These are phyloP conservation scores for Sinelater perroti DNA, from an alignment of 2,888 invertebrate genomes.

Conservation along the genomic window DNA sequence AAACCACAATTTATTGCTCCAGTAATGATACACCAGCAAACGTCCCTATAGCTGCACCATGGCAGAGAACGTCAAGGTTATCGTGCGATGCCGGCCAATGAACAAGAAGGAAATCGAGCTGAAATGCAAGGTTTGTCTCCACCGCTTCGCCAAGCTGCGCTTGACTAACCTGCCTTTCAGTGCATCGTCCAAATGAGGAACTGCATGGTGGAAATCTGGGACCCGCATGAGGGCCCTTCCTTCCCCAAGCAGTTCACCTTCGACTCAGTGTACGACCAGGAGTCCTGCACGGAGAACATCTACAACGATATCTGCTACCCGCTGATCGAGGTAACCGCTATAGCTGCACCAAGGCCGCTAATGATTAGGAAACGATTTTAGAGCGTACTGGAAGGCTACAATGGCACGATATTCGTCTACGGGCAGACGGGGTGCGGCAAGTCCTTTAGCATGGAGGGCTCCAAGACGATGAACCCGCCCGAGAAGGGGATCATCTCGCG, in stretches of 20 bases:
- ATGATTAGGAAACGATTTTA: too few relatives aligned
- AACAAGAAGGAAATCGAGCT: constrained; percentile 76
- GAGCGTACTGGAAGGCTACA: constrained; percentile 90
- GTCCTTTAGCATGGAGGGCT: constrained; percentile 89
- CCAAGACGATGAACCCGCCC: constrained; percentile 52
- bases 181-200: constrained; percentile 73
- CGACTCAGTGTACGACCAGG: constrained; percentile 82
- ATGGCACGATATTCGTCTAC: constrained; percentile 92
- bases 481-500: constrained; percentile 76
- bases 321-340: constrained; percentile 82
- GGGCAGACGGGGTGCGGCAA: constrained; percentile 94
- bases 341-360: too few relatives aligned
- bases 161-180: constrained; percentile 58
- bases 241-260: constrained; percentile 79
- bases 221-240: constrained; percentile 68
- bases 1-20: too few relatives aligned
- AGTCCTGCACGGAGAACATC: constrained; percentile 82
- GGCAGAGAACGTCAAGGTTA: constrained; percentile 80
- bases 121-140: constrained; percentile 75
- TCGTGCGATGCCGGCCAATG: constrained; percentile 88
- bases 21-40: too few relatives aligned
- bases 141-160: too few relatives aligned
- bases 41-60: constrained; percentile 48
- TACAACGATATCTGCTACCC: constrained; percentile 89
- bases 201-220: constrained; percentile 69